Evolutionary conservation across 2,113 vertebrate species (phyloP), one percentile per base, ranked within the genome.

Genomic region (Archocentrus centrarchus): DNA sequence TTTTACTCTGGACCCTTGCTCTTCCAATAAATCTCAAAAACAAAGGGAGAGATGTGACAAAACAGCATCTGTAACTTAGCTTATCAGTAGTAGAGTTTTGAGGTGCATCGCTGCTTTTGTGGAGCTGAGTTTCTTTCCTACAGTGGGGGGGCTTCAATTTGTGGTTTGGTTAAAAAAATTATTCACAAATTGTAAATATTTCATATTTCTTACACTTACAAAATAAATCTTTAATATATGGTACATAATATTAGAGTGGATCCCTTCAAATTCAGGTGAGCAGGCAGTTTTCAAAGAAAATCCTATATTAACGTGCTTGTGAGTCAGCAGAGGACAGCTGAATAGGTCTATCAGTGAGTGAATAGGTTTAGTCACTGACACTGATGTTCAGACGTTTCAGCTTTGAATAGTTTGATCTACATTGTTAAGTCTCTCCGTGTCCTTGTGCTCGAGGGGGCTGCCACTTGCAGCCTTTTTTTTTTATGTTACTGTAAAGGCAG

Each of bases 11-110:
- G 82, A 83, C 68, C 79, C 77, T 58, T 20, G 24, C 3, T 0
- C 1, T 59, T 22, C 59, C 22, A 60, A 80, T 58, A 62, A 80
- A 84, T 57, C 27, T 63, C 44, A 50, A 78, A 88, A 76, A 44
- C 63, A 35, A 59, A 37, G n/a, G 32, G 17, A 61, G 18, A 17
- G 44, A 66, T 44, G 39, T 87, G 27, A 58, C 3, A 32, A 44
- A 70, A 66, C 55, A 18, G 53, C 5, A 13, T 13, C 7, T 41
- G 44, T 24, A 59, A 62, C 73, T 66, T 20, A 35, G n/a, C 7
- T 55, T 20, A 55, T 55, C 9, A 20, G 53, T 53, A 7, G 32
- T 53, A 53, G 15, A 7, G 47, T 20, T 55, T n/a, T 8, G 6
- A 55, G 53, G 18, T 20, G 7, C 8, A 9, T 55, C 20, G 7